These are phyloP conservation scores for Pollimyrus isidori DNA, from an alignment of 2,113 vertebrate genomes.

Conservation along the genomic window DNA sequence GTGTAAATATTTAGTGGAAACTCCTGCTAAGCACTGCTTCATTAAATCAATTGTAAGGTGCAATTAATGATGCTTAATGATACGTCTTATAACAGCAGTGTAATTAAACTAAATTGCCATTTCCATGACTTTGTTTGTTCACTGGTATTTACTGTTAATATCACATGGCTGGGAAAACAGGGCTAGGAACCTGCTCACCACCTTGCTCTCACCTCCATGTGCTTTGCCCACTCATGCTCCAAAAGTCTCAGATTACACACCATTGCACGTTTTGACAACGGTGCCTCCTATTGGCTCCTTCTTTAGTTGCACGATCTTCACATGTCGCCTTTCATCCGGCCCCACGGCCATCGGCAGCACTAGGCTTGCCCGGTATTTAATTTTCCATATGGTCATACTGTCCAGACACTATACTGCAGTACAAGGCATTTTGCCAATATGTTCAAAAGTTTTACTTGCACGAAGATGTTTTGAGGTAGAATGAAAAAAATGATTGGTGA, in stretches of 20 bases:
- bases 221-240: background rate
- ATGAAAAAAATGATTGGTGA: too few relatives aligned
- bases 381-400: background rate
- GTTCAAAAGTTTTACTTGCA: background rate
- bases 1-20: slow-evolving; percentile 30
- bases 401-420: background rate
- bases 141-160: slow-evolving; percentile 31
- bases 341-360: background rate
- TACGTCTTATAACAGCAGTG: slow-evolving; percentile 15
- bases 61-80: slow-evolving; percentile 34
- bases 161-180: slow-evolving; percentile 13
- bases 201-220: background rate
- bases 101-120: slow-evolving; percentile 30
- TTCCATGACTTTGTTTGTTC: slow-evolving; percentile 28
- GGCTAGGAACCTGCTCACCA: background rate
- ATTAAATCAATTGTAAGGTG: slow-evolving; percentile 27
- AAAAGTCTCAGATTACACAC: background rate
- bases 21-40: slow-evolving; percentile 17
- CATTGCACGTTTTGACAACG: background rate
- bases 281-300: background rate
- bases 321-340: background rate
- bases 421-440: background rate
- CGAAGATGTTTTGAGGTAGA: too few relatives aligned
- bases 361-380: background rate
- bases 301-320: background rate